Evolutionary conservation across 23 tunicate genomes (phyloP).

Genomic region (Diplosoma virens): DNA sequence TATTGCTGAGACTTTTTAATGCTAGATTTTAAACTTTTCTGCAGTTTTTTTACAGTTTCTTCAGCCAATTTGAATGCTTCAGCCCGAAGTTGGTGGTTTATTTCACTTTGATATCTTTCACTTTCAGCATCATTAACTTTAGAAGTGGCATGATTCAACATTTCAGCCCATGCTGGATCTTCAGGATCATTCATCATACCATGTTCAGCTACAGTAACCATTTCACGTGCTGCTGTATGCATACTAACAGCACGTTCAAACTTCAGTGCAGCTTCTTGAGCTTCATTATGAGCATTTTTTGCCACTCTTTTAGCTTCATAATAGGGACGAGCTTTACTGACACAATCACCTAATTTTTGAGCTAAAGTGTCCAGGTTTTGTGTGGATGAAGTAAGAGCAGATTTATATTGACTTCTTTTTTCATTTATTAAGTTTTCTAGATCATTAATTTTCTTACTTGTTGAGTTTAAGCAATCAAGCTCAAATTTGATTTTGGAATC

Average conservation of each 20-base stretch:
- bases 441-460: constrained; percentile 66
- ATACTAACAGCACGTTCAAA: constrained; percentile 88
- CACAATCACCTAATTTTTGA: constrained; percentile 62
- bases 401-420: constrained; percentile 57
- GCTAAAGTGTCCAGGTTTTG: constrained; percentile 47
- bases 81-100: constrained; percentile 58
- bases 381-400: constrained; percentile 60
- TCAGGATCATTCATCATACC: constrained; percentile 67
- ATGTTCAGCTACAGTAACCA: constrained; percentile 95
- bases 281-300: constrained; percentile 41
- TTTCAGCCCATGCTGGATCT: constrained; percentile 95
- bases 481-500: constrained; percentile 35
- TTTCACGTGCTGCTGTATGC: constrained; percentile 91
- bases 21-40: constrained; percentile 39
- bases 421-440: constrained; percentile 71
- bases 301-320: constrained; percentile 67
- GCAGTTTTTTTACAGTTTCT: constrained; percentile 35
- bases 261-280: constrained; percentile 65
- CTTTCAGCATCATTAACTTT: constrained; percentile 80
- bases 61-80: constrained; percentile 70
- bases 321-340: constrained; percentile 81
- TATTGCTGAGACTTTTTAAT: constrained; percentile 58
- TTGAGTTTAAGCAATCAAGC: constrained; percentile 58
- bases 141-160: constrained; percentile 91
- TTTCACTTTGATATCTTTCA: constrained; percentile 56